A percentile compares a stretch with the other conserved stretches of the same genome.
phyloP scores from a whole-genome alignment of 2,888 invertebrate genomes.

The Monochamus alternatus region DNA sequence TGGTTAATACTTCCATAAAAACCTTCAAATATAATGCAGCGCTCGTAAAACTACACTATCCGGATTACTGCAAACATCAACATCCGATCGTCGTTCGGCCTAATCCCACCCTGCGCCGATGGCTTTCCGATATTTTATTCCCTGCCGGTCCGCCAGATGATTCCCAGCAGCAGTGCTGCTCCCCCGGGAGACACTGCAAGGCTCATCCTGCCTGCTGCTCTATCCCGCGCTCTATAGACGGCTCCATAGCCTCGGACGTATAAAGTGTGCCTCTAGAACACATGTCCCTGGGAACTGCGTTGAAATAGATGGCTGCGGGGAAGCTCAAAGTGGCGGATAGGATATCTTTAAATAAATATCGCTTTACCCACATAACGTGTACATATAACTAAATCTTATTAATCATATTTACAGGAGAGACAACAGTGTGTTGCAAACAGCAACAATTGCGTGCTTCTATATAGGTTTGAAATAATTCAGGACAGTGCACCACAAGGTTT shows the following conservation, averaged over 20 bases:
- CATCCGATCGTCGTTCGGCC: not conserved
- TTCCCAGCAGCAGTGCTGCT: conserved; percentile 57
- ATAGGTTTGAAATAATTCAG: no score
- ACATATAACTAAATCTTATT: no score
- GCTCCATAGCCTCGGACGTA: conserved; percentile 18
- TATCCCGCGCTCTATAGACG: conserved; percentile 39
- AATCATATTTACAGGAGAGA: no score
- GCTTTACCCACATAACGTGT: no score
- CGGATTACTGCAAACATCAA: conserved; percentile 8
- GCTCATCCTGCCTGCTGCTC: conserved; percentile 43
- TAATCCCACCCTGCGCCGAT: conserved; percentile 59
- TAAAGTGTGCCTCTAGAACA: conserved; percentile 37
- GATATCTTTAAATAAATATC: no score
- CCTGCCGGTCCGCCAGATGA: conserved; percentile 64
- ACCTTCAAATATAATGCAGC: not conserved
- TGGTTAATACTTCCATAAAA: not conserved
- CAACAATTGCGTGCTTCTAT: no score
- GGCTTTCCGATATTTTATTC: conserved; percentile 66
- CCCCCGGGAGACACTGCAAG: conserved; percentile 57
- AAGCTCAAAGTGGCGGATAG: no score
- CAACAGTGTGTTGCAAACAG: no score
- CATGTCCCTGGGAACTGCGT: conserved; percentile 21
- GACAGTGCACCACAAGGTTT: no score
- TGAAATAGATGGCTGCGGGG: not conserved
- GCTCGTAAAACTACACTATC: not conserved